These are phyloP conservation scores for Megathymus violae DNA, from an alignment of 1,140 invertebrate species.

Conservation along the genomic window DNA sequence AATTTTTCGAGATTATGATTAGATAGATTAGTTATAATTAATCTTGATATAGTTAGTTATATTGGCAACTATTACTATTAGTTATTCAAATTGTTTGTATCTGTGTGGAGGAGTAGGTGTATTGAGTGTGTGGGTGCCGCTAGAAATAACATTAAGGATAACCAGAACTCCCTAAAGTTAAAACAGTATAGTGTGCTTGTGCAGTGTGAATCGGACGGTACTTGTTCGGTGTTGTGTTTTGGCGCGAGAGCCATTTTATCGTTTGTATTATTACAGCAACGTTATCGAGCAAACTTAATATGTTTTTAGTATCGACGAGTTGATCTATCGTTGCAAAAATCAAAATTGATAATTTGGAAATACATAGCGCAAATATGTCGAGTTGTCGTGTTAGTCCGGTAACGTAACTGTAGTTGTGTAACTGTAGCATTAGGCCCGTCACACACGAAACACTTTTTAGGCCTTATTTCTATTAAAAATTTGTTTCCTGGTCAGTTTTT, in stretches of 20 bases:
- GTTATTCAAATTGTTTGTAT: conserved; percentile 54
- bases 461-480: too few relatives aligned
- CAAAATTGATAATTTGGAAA: too few relatives aligned
- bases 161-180: conserved; percentile 35
- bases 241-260: conserved; percentile 2
- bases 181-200: conserved; percentile 6
- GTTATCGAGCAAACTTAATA: conserved; percentile 35
- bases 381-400: conserved; percentile 39
- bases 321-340: too few relatives aligned
- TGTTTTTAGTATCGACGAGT: too few relatives aligned
- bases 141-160: conserved; percentile 53
- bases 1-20: conserved; percentile 80
- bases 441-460: too few relatives aligned
- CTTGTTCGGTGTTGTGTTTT: not conserved
- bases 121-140: conserved; percentile 55
- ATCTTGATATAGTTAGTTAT: conserved; percentile 68
- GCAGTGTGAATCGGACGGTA: not conserved
- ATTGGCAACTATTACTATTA: conserved; percentile 75
- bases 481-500: too few relatives aligned
- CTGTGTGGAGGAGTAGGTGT: conserved; percentile 49
- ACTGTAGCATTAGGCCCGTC: not conserved
- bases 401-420: too few relatives aligned
- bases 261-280: conserved; percentile 2
- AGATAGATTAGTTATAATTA: conserved; percentile 72
- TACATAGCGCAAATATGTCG: too few relatives aligned